Base-by-base conservation (phyloP, 2,888 invertebrate species). In the Agrilus mali region DNA sequence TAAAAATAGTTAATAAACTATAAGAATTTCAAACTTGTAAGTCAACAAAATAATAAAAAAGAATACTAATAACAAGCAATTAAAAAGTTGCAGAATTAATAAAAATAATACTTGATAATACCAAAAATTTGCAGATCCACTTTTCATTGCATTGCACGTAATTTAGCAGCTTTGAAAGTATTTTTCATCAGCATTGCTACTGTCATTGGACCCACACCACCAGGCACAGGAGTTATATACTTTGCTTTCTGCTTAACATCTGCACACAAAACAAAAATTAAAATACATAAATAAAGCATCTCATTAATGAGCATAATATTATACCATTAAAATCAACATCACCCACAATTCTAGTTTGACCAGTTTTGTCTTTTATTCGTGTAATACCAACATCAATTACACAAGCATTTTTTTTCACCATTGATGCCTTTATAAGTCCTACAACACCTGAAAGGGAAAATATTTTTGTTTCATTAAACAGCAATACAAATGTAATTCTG, bases 161-260 rank as follows among this genome's bases (percentile, higher is more conserved):
- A 36, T 38, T 47, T 37, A 31, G 86, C 85, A 0, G 89, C 88
- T 55, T 73, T 70, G 46, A 92, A 73, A 0, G 92, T 92, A 61
- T 94, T 94, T 53, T 78, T 78, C 87, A 94, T 88, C 32, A 94
- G 66, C 89, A 92, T 92, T 1, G 90, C 86, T 0, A 93, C 92
- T 0, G 94, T 94, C 84, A 93, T 87, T 0, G 93, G 93, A 0
- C 93, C 93, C 4, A 89, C 93, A 2, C 94, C 94, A 2, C 93
- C 82, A 1, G 93, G 93, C 0, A 93, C 94, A 1, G 93, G 92
- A 0, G 92, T 90, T 38, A 94, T 80, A 41, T 81, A 74, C 8
- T 87, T 86, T 7, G 92, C 93, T 17, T 88, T 73, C 65, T 87
- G 73, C 45, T 74, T 75, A 1, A 89, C 89, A 64, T 73, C 78